Percentiles rank a stretch among this genome's conserved stretches.
These are phyloP conservation scores for Porites lobata DNA, from an alignment of 92 coral and sea anemone genomes.

Conservation along the genomic window DNA sequence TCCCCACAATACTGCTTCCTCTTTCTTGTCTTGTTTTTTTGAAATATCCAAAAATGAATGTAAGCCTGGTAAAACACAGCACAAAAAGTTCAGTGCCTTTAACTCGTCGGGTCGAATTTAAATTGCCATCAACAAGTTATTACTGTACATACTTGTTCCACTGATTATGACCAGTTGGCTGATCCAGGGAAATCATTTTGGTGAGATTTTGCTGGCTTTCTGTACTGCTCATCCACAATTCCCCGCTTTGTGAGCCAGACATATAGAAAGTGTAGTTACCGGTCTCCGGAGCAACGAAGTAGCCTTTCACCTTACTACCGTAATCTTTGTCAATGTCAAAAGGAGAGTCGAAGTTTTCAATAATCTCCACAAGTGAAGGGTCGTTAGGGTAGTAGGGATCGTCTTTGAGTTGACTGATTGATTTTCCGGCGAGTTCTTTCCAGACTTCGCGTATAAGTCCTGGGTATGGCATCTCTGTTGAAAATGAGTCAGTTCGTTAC, in stretches of 20 bases:
- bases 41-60: too few relatives aligned
- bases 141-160: constrained; percentile 89
- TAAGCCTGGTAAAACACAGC: too few relatives aligned
- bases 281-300: constrained; percentile 98
- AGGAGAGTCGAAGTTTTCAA: constrained; percentile 98
- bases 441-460: constrained; percentile 98
- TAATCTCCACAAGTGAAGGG: constrained; percentile 97
- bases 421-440: constrained; percentile 91
- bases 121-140: too few relatives aligned
- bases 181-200: constrained; percentile 79
- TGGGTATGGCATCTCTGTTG: constrained; percentile 97
- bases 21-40: too few relatives aligned
- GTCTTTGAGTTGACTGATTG: constrained; percentile 82
- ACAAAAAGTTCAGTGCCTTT: too few relatives aligned
- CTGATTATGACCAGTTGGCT: constrained; percentile 96
- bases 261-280: constrained; percentile 97
- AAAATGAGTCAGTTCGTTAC: neutral
- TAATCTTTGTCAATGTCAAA: constrained; percentile 97
- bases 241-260: constrained; percentile 94
- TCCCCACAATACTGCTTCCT: too few relatives aligned
- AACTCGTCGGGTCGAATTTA: too few relatives aligned
- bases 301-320: constrained; percentile 97
- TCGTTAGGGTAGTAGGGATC: constrained; percentile 98
- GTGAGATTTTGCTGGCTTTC: constrained; percentile 91
- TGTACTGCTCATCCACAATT: constrained; percentile 90